Percentiles rank a stretch among this genome's conserved stretches.
Conservation (phyloP, 2,113 vertebrate genomes). For the Nothocercus julius region DNA sequence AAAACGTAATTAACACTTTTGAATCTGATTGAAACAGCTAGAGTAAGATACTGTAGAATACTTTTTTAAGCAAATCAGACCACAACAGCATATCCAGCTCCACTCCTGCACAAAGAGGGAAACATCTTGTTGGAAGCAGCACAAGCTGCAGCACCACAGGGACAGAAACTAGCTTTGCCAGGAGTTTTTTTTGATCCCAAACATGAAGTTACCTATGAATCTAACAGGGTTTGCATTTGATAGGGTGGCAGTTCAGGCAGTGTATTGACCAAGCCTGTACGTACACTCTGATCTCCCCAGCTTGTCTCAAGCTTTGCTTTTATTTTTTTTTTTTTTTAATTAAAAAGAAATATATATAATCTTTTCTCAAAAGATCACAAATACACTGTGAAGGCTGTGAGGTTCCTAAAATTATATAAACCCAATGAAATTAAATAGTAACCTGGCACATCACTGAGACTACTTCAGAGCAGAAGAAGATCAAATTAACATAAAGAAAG, state of each 20-base stretch:
- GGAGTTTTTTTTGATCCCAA: not conserved
- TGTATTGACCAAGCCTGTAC: not conserved
- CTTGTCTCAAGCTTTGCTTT: not conserved
- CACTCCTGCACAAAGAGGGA: not conserved
- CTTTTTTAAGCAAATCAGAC: conserved; percentile 2
- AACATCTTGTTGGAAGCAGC: not conserved
- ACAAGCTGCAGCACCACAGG: not conserved
- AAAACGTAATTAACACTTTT: not conserved
- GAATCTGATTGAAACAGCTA: not conserved
- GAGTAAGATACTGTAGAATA: not conserved
- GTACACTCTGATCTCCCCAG: not conserved
- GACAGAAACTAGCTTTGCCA: not conserved
- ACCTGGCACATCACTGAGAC: not conserved
- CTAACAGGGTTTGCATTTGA: not conserved
- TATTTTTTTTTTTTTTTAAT: too few species aligned
- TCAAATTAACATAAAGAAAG: conserved; percentile 22
- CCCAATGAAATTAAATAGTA: conserved; percentile 20
- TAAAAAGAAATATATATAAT: not conserved
- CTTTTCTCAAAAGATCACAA: not conserved
- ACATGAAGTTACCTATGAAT: not conserved
- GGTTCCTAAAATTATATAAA: not conserved
- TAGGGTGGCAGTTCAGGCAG: not conserved
- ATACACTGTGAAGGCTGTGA: not conserved
- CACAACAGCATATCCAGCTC: not conserved
- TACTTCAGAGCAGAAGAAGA: not conserved